These are phyloP conservation scores for Chamaetylas fuelleborni DNA, from an alignment of 2,113 vertebrate genomes.

Conservation along the genomic window DNA sequence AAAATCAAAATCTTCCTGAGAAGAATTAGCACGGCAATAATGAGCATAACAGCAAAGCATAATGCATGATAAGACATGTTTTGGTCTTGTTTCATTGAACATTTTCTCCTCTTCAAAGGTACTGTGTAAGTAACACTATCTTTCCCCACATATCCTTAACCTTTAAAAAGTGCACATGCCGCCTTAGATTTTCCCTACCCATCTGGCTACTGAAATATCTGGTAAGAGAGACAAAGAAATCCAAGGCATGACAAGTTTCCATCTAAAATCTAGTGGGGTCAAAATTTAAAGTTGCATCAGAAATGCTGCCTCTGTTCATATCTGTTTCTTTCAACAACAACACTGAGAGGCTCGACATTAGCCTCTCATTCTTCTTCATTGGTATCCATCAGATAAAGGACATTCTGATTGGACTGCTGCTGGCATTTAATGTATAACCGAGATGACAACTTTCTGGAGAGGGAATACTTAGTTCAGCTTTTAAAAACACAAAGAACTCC, in stretches of 20 bases:
- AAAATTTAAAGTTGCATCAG: constrained; percentile 16
- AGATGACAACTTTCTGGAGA: not conserved
- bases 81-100: constrained; percentile 41
- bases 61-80: not conserved
- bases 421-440: not conserved
- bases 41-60: not conserved
- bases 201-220: constrained; percentile 22
- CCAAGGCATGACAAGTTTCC: not conserved
- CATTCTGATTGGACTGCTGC: not conserved
- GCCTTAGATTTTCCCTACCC: constrained; percentile 21
- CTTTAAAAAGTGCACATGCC: not conserved
- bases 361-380: not conserved
- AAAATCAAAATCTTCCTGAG: constrained; percentile 31
- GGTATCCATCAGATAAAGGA: not conserved
- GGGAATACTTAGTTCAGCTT: not conserved
- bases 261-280: constrained; percentile 15
- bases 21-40: constrained; percentile 37
- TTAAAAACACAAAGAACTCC: not conserved
- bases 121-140: not conserved
- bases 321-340: not conserved
- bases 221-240: constrained; percentile 13
- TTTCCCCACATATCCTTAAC: constrained; percentile 14
- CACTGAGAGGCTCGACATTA: not conserved
- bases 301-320: not conserved
- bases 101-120: constrained; percentile 17